phyloP scores from a whole-genome alignment of 2,888 invertebrate genomes.

The Trachelus stipa region DNA sequence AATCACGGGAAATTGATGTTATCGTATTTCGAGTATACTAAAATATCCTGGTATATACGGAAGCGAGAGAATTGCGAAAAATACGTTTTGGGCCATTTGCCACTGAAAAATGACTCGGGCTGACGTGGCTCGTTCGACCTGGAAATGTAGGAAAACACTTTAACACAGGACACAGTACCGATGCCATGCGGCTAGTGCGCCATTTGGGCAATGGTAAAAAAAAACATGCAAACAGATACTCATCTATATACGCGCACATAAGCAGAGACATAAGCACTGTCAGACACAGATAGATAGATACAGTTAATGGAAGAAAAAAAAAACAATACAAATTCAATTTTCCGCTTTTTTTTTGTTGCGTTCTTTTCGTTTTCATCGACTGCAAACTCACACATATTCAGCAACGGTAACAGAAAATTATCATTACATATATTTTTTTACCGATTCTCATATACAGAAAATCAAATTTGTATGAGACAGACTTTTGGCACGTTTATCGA shows the following conservation, averaged over 20 bases:
- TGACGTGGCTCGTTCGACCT: background rate
- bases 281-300: background rate
- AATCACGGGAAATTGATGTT: background rate
- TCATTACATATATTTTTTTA: background rate
- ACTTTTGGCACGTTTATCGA: background rate
- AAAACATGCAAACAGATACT: background rate
- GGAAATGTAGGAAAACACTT: background rate
- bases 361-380: background rate
- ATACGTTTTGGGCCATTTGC: background rate
- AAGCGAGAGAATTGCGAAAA: background rate
- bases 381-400: background rate
- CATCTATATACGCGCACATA: background rate
- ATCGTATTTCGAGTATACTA: background rate
- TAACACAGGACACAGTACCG: background rate
- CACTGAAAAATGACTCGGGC: background rate
- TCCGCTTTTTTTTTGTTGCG: background rate
- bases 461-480: background rate
- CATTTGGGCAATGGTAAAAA: background rate
- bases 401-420: background rate
- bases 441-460: background rate
- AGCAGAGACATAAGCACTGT: background rate
- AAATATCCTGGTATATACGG: background rate
- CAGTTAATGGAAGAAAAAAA: background rate
- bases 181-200: background rate
- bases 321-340: background rate